Base-by-base conservation (phyloP, 2,113 vertebrate species). In the Coracopsis vasa region DNA sequence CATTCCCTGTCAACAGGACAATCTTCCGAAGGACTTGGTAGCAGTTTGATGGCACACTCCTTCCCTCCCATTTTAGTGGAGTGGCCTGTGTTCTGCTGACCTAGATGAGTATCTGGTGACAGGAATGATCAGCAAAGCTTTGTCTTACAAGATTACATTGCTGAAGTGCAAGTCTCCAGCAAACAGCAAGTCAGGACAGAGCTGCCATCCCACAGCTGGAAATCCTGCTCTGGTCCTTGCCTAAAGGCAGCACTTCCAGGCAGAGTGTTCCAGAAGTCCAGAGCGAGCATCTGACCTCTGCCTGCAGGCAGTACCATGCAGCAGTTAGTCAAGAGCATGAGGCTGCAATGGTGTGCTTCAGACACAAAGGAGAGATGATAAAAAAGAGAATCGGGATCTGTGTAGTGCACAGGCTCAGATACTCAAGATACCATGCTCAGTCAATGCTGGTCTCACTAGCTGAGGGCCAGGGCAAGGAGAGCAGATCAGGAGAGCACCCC, bases 371-470 rank as follows among this genome's bases (percentile, higher is more conserved):
- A 50, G 21, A 71, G 66, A 20, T 4, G 58, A 9, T 5, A n/a
- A 53, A 82, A 64, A 14, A 6, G 74, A 27, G 9, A 61, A 19
- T 0, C 0, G 7, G 16, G 60, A 10, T 25, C 27, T 44, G 41
- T 10, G 8, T 1, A 33, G 19, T 2, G 29, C 18, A 14, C 28
- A 35, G 23, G 24, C 6, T 21, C 83, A 28, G 47, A 7, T 6
- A 6, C 9, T 4, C 7, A 31, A 67, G 33, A 58, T 6, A 18
- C 24, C 0, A 0, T 2, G 0, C 3, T 5, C 35, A 3, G 39
- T 33, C 65, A 14, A 1, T 0, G 45, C 44, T 44, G 23, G 20
- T 27, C 74, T 33, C 17, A 1, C 0, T 66, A 51, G 21, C 42
- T n/a, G 0, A 0, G 33, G 66, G 66, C 64, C 58, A 48, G 47